Conservation (phyloP, 2,113 vertebrate species). For the Tapirus terrestris region DNA sequence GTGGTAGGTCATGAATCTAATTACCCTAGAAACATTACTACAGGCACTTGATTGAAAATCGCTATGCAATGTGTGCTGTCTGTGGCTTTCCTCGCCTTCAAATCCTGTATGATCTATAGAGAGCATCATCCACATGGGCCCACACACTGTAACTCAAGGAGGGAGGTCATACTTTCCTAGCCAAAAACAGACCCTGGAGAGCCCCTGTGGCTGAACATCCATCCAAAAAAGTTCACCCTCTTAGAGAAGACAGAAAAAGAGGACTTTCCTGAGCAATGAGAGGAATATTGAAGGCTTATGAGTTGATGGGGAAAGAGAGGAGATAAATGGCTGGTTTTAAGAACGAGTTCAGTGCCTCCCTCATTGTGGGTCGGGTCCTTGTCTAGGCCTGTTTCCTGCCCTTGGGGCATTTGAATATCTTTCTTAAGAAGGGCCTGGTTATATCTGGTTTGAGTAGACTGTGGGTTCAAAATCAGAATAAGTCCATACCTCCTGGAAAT, state of each 20-base stretch:
- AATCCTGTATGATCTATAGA: background rate
- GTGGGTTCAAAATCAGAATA: background rate
- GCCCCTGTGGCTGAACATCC: background rate
- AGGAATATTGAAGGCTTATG: background rate
- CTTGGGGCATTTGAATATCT: background rate
- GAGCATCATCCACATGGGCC: rapidly evolving
- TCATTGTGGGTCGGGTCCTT: background rate
- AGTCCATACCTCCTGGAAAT: background rate
- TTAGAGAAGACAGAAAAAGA: background rate
- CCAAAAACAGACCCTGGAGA: background rate
- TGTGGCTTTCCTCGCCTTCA: background rate
- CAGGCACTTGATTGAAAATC: slow-evolving; percentile 63
- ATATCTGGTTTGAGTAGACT: background rate
- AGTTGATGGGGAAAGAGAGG: background rate
- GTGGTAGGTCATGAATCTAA: slow-evolving; percentile 74
- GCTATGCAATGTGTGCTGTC: background rate
- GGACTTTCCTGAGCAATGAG: background rate
- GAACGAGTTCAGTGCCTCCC: background rate
- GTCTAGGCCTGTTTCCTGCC: background rate
- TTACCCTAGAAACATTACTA: slow-evolving; percentile 70
- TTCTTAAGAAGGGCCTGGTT: background rate
- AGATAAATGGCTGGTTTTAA: background rate
- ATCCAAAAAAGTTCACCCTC: background rate
- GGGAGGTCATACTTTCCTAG: background rate
- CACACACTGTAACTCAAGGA: background rate